phyloP scores from a whole-genome alignment of 2,888 invertebrate genomes.

The Drosophila parthenogenetica region DNA sequence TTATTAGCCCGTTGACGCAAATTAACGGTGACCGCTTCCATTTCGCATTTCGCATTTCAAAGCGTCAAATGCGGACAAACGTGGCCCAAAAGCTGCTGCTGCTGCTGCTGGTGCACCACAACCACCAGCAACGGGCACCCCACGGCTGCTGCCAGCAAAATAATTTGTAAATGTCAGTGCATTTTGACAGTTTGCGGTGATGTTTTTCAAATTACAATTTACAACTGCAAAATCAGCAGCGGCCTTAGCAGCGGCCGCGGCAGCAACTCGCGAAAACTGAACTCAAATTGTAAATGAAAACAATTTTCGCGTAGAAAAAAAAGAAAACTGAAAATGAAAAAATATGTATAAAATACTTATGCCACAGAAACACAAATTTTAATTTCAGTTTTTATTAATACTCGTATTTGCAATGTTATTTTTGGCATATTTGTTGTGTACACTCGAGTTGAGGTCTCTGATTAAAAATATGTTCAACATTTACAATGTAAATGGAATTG shows the following conservation, averaged over 20 bases:
- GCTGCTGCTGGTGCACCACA: constrained; percentile 17
- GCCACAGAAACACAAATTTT: constrained; percentile 43
- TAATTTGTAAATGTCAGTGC: constrained; percentile 85
- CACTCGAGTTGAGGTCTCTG: constrained; percentile 19
- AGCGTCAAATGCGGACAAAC: constrained; percentile 63
- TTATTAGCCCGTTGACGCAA: constrained; percentile 84
- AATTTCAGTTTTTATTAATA: constrained; percentile 61
- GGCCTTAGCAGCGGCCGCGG: constrained; percentile 2
- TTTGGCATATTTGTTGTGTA: constrained; percentile 38
- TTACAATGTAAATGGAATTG: constrained; percentile 45
- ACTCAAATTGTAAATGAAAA: constrained; percentile 59
- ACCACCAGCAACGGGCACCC: constrained; percentile 42
- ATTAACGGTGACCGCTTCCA: constrained; percentile 83
- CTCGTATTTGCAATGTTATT: constrained; percentile 32
- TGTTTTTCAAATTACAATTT: constrained; percentile 84
- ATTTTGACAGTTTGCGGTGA: constrained; percentile 85
- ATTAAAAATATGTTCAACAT: constrained; percentile 38
- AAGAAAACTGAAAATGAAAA: constrained; percentile 26
- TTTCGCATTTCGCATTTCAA: constrained; percentile 80
- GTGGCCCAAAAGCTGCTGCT: constrained; percentile 32
- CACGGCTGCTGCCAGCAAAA: constrained; percentile 77
- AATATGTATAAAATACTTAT: constrained; percentile 10
- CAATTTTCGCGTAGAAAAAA: constrained; percentile 47
- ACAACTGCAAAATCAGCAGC: constrained; percentile 59
- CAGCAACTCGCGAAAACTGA: constrained; percentile 19